These are phyloP conservation scores for Volucella inflata DNA, from an alignment of 2,888 invertebrate species.

Conservation along the genomic window DNA sequence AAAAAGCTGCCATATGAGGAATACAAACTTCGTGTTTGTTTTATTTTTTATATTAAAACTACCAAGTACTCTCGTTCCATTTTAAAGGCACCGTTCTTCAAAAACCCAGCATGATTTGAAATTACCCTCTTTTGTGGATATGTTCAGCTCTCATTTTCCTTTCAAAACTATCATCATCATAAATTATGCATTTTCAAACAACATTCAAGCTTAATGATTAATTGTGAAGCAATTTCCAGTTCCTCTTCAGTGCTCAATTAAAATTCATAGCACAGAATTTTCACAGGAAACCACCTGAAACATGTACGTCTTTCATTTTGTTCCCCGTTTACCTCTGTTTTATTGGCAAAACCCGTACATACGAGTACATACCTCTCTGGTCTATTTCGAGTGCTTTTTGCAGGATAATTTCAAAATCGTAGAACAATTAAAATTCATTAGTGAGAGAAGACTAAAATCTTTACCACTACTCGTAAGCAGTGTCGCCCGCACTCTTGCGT, in stretches of 20 bases:
- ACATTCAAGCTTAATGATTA: constrained; percentile 47
- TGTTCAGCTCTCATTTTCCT: background rate
- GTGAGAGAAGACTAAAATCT: constrained; percentile 47
- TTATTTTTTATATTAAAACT: too few species aligned
- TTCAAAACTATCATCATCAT: constrained; percentile 8
- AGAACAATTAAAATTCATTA: constrained; percentile 65
- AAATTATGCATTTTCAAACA: constrained; percentile 37
- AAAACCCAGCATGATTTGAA: background rate
- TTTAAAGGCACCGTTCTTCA: background rate
- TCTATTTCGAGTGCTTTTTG: constrained; percentile 24
- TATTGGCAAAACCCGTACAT: too few species aligned
- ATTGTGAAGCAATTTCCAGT: constrained; percentile 59
- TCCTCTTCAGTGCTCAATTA: constrained; percentile 46
- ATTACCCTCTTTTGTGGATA: constrained; percentile 1
- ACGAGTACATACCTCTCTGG: background rate
- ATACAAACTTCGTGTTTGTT: too few species aligned
- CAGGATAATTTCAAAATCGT: constrained; percentile 33
- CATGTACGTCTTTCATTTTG: constrained; percentile 46
- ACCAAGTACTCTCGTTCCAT: background rate
- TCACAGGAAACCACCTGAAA: constrained; percentile 47
- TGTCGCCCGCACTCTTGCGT: background rate
- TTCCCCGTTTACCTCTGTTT: constrained; percentile 41
- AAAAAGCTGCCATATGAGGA: too few species aligned
- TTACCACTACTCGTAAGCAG: background rate
- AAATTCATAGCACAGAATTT: constrained; percentile 58